A percentile compares a stretch with the other conserved stretches of the same genome.
These are phyloP conservation scores for Trachelus troglodyta DNA, from an alignment of 2,888 invertebrate species.

Conservation along the genomic window DNA sequence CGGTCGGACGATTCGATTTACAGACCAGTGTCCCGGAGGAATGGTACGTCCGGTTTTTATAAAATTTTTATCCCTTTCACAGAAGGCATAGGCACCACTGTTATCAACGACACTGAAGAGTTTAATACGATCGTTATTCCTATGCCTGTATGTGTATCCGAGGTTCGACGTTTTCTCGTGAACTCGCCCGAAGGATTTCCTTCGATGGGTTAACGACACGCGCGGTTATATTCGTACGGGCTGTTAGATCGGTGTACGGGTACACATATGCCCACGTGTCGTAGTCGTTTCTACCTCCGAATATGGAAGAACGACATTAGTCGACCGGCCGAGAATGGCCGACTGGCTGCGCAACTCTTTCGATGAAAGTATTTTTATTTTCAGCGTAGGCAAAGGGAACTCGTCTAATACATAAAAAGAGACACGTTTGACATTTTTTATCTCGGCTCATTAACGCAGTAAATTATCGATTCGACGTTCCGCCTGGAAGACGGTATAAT, in stretches of 20 bases:
- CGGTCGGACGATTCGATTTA: neutral
- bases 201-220: slow-evolving; percentile 61
- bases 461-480: neutral
- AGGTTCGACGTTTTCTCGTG: neutral
- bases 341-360: slow-evolving; percentile 42
- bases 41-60: neutral
- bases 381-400: slow-evolving; percentile 15
- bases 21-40: neutral
- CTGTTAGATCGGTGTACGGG: slow-evolving; percentile 59
- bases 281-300: slow-evolving; percentile 26
- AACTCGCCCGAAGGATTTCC: slow-evolving; percentile 1
- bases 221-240: slow-evolving; percentile 59
- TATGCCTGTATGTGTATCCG: neutral
- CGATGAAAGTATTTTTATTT: slow-evolving; percentile 50
- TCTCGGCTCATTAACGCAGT: neutral
- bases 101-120: neutral
- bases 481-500: neutral
- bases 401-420: neutral
- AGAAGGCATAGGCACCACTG: neutral
- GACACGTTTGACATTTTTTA: neutral
- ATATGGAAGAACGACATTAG: slow-evolving; percentile 41
- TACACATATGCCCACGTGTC: slow-evolving; percentile 59
- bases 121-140: neutral
- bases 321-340: slow-evolving; percentile 6
- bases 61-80: neutral